Evolutionary conservation across 1,140 invertebrate genomes (phyloP), one percentile per base, ranked within the genome.

Genomic region (Apis dorsata): DNA sequence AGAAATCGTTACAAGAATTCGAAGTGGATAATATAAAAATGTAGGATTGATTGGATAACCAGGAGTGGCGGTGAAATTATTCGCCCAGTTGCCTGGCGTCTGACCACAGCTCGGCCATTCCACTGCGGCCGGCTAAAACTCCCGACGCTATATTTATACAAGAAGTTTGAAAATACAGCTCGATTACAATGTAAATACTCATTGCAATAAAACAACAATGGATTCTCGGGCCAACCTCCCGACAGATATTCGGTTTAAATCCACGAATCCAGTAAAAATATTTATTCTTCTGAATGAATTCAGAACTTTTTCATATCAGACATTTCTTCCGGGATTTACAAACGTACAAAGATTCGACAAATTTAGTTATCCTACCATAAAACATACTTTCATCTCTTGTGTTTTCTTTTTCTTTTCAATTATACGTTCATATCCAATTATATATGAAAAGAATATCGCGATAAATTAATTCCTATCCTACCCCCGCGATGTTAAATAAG

Each of bases 131-230:
- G 1, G 15, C 9, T 53, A 49, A 17, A 71, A 70, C 66, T 19
- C 17, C 15, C 34, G 2, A 12, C 17, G 15, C 7, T 59, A n/a
- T 78, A 44, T 60, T 70, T 79, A 55, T 68, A n/a, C 65, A 34
- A n/a, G 53, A 49, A 78, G 53, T 68, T 78, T 69, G 28, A n/a
- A 55, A 59, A 68, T 49, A 44, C 44, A 57, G 65, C 12, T 69
- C 21, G 65, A 77, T 77, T 44, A 66, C 76, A n/a, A 53, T 51
- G n/a, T 15, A 78, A 59, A 78, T 69, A 78, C 3, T 19, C 76
- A 24, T 57, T 57, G 65, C 11, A 69, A 49, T 17, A 12, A 59
- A 49, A 13, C 17, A 78, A 78, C 51, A 44, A 19, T 17, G 53
- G 21, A 17, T 15, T 3, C 19, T 17, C 21, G 11, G 19, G 19